Base-by-base conservation (phyloP, 2,113 vertebrate genomes). In the Oryzias javanicus region DNA sequence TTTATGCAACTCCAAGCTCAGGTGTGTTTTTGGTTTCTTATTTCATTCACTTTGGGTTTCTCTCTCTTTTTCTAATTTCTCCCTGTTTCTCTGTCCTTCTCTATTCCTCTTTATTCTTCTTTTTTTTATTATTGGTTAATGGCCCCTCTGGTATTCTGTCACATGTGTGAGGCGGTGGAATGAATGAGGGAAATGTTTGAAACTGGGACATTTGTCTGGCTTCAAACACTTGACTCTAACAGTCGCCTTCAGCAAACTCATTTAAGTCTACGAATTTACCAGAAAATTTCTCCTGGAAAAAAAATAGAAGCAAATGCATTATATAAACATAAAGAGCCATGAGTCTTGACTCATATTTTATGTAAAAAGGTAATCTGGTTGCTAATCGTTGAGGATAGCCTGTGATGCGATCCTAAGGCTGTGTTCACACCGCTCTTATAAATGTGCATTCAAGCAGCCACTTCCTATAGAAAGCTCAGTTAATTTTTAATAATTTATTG, bases 1-100 rank as follows among this genome's bases (percentile, higher is more conserved):
- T 99, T 99, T 98, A 98, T 99, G 97, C 97, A 99, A 98, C 97
- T 99, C 97, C 97, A 98, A 96, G 96, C 96, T 98, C 97, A 99
- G 97, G 97, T 99, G 97, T 99, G 97, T 99, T 99, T 93, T 99
- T 99, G 94, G 96, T 98, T 99, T 94, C 94, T 99, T 99, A 98
- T 98, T 94, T 99, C 97, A 99, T 98, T 98, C 97, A 98, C 97
- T 97, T 98, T 98, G 95, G 93, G 95, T 99, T 98, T 91, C 89
- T 91, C 85, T 91, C 88, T 82, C 72, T 93, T 85, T 78, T 42
- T 74, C 24, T 69, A 67, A 89, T 70, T 72, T 70, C 93, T 73
- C 89, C 4, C 40, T 75, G 76, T 75, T 65, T 71, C 53, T 42
- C 66, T 84, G 47, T 82, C 68, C 76, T 69, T 73, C 80, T 84